Evolutionary conservation across 2,888 invertebrate species (phyloP).

Genomic region (Lomographa bimaculata): DNA sequence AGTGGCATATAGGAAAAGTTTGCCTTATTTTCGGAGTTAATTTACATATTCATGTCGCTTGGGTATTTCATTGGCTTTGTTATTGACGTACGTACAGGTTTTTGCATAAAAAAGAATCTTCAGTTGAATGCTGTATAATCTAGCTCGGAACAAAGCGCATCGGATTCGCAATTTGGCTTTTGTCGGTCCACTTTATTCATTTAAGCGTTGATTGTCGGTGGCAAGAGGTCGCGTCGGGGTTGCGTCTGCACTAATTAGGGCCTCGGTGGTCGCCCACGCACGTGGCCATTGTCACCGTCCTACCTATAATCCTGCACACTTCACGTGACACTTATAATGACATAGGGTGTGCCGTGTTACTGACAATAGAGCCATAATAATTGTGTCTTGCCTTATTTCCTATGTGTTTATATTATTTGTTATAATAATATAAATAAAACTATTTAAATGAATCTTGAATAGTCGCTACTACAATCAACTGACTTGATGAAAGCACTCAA

Average conservation of each 20-base stretch:
- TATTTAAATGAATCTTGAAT: constrained; percentile 12
- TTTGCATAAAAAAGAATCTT: not conserved
- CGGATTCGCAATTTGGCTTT: constrained; percentile 58
- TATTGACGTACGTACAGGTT: not conserved
- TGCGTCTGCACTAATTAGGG: constrained; percentile 71
- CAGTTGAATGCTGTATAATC: constrained; percentile 5
- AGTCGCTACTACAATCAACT: constrained; percentile 16
- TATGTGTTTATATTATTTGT: constrained; percentile 1
- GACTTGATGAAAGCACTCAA: constrained; percentile 54
- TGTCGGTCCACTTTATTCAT: constrained; percentile 75
- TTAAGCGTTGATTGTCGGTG: constrained; percentile 73
- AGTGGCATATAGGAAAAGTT: constrained; percentile 52
- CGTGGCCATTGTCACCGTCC: constrained; percentile 53
- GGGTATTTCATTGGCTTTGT: constrained; percentile 20
- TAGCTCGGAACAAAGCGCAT: constrained; percentile 42
- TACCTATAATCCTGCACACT: constrained; percentile 43
- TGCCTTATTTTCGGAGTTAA: constrained; percentile 49
- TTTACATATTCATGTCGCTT: constrained; percentile 45
- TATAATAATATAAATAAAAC: not conserved
- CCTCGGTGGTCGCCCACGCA: constrained; percentile 69
- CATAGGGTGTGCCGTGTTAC: constrained; percentile 20
- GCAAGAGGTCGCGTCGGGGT: constrained; percentile 76
- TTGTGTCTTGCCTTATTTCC: constrained; percentile 13
- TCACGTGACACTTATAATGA: constrained; percentile 35
- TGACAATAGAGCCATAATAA: constrained; percentile 26